Evolutionary conservation across 2,797 vertebrate genomes (phyloP).

Genomic region (Columba guinea): DNA sequence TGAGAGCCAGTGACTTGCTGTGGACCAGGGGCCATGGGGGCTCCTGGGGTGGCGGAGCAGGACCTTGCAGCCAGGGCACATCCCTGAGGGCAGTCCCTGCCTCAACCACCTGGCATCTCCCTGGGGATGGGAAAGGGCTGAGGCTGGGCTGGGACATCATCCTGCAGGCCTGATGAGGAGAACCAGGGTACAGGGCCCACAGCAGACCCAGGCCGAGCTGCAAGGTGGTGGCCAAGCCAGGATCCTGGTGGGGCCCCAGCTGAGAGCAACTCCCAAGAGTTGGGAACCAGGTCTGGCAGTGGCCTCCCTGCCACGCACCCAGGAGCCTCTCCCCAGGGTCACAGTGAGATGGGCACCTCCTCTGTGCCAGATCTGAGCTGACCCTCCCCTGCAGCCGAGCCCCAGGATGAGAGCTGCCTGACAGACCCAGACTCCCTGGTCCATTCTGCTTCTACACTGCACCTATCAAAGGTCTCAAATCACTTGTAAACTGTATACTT

Average conservation of each 20-base stretch:
- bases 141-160: rapidly evolving
- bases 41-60: rapidly evolving
- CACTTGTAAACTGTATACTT: background rate
- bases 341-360: background rate
- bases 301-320: rapidly evolving
- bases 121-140: rapidly evolving
- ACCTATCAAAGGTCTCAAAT: background rate
- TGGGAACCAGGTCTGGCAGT: background rate
- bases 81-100: background rate
- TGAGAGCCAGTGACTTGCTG: background rate
- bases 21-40: background rate
- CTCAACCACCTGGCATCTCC: background rate
- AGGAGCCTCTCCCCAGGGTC: background rate
- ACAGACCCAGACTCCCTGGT: rapidly evolving
- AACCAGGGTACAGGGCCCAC: rapidly evolving
- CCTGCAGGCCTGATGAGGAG: background rate
- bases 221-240: rapidly evolving
- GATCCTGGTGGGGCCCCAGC: background rate
- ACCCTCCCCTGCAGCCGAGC: background rate
- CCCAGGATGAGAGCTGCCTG: background rate
- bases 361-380: background rate
- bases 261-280: background rate
- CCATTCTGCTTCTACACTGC: background rate
- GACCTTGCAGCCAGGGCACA: background rate
- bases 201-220: background rate